phyloP scores from a whole-genome alignment of 2,113 vertebrate genomes.

The Limanda limanda region DNA sequence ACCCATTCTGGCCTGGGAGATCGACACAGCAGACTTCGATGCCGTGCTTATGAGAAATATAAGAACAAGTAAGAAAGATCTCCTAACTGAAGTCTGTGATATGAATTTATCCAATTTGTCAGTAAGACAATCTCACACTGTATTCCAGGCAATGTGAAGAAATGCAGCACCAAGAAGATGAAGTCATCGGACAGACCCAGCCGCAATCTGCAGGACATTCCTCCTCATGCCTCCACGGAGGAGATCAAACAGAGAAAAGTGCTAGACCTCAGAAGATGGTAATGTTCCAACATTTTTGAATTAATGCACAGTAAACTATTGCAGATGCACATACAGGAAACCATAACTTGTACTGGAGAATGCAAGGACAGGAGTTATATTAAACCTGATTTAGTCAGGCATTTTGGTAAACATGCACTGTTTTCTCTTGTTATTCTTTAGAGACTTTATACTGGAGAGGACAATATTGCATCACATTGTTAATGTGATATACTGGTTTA shows the following conservation, averaged over 20 bases:
- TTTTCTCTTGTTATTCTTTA: not conserved
- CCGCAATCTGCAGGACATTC: constrained; percentile 86
- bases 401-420: too few species aligned
- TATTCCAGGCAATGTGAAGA: constrained; percentile 90
- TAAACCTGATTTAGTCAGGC: not conserved
- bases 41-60: constrained; percentile 85
- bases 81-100: not conserved
- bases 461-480: too few species aligned
- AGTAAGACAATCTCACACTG: not conserved
- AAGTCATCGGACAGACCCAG: constrained; percentile 88
- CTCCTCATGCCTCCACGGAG: constrained; percentile 85
- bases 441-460: not conserved
- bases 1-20: constrained; percentile 95
- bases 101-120: not conserved
- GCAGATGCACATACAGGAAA: too few species aligned
- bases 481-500: not conserved
- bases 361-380: not conserved
- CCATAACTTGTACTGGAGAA: not conserved
- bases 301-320: too few species aligned
- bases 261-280: constrained; percentile 96
- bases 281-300: constrained; percentile 31
- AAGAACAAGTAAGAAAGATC: constrained; percentile 86
- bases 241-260: constrained; percentile 97
- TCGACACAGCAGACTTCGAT: constrained; percentile 95
- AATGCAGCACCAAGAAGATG: constrained; percentile 89